Evolutionary conservation across 30 jellyfish, hydroid and myxozoan species (phyloP), one percentile per base, ranked within the genome.

Genomic region (Calvadosia cruxmelitensis): DNA sequence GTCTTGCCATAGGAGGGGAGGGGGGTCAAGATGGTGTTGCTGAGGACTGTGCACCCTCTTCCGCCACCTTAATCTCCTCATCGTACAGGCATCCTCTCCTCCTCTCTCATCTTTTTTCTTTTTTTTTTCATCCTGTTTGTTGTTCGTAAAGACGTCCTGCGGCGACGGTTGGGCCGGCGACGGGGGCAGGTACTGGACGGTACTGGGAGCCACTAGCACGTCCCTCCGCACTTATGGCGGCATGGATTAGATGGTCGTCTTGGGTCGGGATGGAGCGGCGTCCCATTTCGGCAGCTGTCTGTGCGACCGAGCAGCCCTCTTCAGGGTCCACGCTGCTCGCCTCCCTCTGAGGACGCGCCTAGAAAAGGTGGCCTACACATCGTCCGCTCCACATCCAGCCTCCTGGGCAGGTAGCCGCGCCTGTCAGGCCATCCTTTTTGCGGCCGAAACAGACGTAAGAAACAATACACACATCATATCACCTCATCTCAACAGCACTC

Each of bases 221-320:
- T 7, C 64, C 73, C 27, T 29, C 16, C 25, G 30, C 7, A 63
- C 10, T 12, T 10, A 12, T 7, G 28, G 3, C 20, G 66, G 3
- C 13, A 3, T 5, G 27, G 64, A 63, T 27, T 31, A 3, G 53
- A 3, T 64, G 3, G 24, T 13, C 3, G 24, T 29, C 3, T n/a
- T n/a, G n/a, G n/a, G n/a, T n/a, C n/a, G n/a, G n/a, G 73, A 64
- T 63, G n/a, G 2, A 20, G 66, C 13, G 73, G 25, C 73, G 30
- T 25, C 73, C 3, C 2, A 7, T 5, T 25, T 28, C 66, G 63
- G 63, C 73, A 64, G 73, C 73, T 25, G 13, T 63, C 73, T 64
- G 30, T 7, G 30, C 64, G 73, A 64, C 73, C 64, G 16, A 31
- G 73, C 73, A 64, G 66, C 73, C 73, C n/a, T n/a, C 30, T 29